phyloP scores from a whole-genome alignment of 2,797 vertebrate species.

The Hoplostethus atlanticus region DNA sequence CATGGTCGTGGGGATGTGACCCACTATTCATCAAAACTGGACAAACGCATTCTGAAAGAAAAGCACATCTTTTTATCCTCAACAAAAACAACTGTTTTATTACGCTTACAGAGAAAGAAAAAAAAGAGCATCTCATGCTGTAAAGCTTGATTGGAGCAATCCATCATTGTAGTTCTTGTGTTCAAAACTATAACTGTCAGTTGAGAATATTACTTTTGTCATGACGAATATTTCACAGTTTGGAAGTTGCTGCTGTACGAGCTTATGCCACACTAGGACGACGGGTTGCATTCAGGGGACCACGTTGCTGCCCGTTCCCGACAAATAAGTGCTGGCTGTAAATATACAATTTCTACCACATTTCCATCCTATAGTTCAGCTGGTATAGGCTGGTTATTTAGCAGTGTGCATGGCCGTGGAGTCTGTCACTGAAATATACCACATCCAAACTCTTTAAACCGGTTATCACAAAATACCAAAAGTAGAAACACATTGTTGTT shows the following conservation, averaged over 20 bases:
- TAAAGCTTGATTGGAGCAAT: background rate
- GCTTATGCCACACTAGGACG: conserved; percentile 16
- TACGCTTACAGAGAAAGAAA: background rate
- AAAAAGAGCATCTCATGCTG: background rate
- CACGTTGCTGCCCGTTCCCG: background rate
- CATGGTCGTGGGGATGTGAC: too few relatives aligned
- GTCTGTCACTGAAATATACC: background rate
- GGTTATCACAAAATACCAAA: conserved; percentile 11
- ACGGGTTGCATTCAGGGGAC: background rate
- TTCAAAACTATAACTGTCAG: too few relatives aligned
- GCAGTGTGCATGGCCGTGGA: too few relatives aligned
- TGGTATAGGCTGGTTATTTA: too few relatives aligned
- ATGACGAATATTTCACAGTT: conserved; percentile 53
- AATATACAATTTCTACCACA: too few relatives aligned
- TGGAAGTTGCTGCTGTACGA: conserved; percentile 12
- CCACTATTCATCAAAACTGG: too few relatives aligned
- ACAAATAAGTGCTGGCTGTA: background rate
- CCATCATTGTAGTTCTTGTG: background rate
- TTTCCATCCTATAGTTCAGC: too few relatives aligned
- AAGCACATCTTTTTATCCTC: too few relatives aligned
- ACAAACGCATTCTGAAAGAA: too few relatives aligned
- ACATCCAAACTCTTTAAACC: background rate
- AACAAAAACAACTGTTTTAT: background rate
- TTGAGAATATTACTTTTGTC: background rate
- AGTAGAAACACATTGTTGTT: background rate